These are phyloP conservation scores for Latrodectus hesperus DNA, from an alignment of 2,888 invertebrate species.

Conservation along the genomic window DNA sequence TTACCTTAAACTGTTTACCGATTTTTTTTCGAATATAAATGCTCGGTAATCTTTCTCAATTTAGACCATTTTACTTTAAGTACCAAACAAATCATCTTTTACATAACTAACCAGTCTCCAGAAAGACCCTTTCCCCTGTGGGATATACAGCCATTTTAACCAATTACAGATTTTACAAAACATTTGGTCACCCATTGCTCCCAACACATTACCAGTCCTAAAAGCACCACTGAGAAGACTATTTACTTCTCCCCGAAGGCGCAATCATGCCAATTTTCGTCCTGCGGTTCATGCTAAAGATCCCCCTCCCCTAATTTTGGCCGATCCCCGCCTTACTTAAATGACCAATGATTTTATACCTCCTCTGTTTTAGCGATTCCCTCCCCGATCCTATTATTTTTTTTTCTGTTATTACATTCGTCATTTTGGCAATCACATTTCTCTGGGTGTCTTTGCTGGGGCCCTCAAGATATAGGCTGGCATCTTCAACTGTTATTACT, in stretches of 20 bases:
- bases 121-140: neutral
- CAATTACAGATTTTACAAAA: constrained; percentile 2
- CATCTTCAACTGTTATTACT: constrained; percentile 51
- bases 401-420: constrained; percentile 9
- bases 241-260: constrained; percentile 36
- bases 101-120: too few species aligned
- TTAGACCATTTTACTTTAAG: too few species aligned
- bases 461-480: constrained; percentile 17
- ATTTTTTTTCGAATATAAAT: too few species aligned
- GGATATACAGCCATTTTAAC: neutral
- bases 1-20: too few species aligned
- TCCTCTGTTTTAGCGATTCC: constrained; percentile 51
- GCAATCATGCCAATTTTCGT: constrained; percentile 52
- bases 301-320: constrained; percentile 65
- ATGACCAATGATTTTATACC: constrained; percentile 66
- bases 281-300: constrained; percentile 43
- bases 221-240: constrained; percentile 28
- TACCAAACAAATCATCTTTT: too few species aligned
- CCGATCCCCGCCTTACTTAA: constrained; percentile 61
- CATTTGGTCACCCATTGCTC: constrained; percentile 6
- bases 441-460: constrained; percentile 42
- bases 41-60: too few species aligned
- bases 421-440: constrained; percentile 53
- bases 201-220: constrained; percentile 26
- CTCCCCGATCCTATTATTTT: constrained; percentile 14